These are phyloP conservation scores for Dinothrombium tinctorium DNA, from an alignment of 1,140 invertebrate species.

Conservation along the genomic window DNA sequence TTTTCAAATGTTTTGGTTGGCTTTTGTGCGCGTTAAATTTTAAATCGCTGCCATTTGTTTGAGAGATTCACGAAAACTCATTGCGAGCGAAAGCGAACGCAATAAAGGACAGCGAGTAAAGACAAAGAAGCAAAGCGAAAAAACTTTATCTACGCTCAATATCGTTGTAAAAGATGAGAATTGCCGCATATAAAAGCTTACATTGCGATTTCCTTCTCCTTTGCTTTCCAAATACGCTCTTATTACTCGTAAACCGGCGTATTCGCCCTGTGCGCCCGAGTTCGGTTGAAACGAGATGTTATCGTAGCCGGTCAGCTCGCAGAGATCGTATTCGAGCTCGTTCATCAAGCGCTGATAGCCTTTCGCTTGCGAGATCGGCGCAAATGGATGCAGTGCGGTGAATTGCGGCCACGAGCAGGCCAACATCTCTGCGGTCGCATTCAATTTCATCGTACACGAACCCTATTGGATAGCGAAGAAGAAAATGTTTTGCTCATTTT, in stretches of 20 bases:
- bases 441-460: slow-evolving; percentile 98
- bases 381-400: slow-evolving; percentile 86
- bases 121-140: neutral
- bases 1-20: no score
- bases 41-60: no score
- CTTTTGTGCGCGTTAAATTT: no score
- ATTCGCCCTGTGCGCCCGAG: slow-evolving; percentile 96
- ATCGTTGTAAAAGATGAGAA: neutral
- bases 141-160: neutral
- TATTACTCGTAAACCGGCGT: slow-evolving; percentile 82
- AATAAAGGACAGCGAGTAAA: neutral
- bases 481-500: neutral
- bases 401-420: slow-evolving; percentile 79
- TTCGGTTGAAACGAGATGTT: slow-evolving; percentile 94
- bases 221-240: slow-evolving; percentile 72
- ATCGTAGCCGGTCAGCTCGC: slow-evolving; percentile 93
- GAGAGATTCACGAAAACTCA: neutral
- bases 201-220: slow-evolving; percentile 56
- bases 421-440: slow-evolving; percentile 95
- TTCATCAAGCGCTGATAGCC: slow-evolving; percentile 76
- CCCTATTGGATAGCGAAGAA: slow-evolving; percentile 32
- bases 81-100: neutral
- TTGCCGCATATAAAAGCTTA: slow-evolving; percentile 19
- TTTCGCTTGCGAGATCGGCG: slow-evolving; percentile 59
- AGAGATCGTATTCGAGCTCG: slow-evolving; percentile 75